phyloP scores from a whole-genome alignment of 2,113 vertebrate species.

The Oophaga pumilio region DNA sequence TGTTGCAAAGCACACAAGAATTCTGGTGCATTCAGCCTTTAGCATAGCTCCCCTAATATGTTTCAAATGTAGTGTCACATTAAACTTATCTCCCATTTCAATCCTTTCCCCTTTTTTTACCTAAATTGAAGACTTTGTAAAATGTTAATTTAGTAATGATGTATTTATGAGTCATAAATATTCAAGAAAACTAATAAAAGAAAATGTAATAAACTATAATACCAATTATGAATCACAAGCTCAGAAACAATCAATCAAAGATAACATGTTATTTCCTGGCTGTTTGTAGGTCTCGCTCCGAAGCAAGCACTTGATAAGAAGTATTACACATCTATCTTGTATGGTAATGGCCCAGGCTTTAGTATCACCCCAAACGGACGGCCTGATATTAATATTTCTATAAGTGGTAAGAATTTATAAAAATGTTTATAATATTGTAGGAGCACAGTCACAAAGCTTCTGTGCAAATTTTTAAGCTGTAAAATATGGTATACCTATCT shows the following conservation, averaged over 20 bases:
- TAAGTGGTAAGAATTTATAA: neutral
- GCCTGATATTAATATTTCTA: neutral
- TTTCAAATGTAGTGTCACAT: no score
- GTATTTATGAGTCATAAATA: neutral
- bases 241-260: neutral
- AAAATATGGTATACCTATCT: neutral
- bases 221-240: neutral
- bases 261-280: neutral
- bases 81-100: neutral
- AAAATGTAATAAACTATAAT: neutral
- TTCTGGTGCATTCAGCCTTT: no score
- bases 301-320: neutral
- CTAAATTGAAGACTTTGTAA: neutral
- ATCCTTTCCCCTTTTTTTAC: neutral
- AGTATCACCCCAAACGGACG: neutral
- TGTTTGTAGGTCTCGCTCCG: neutral
- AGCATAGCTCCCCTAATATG: no score
- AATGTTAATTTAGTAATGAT: neutral
- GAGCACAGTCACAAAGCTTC: neutral
- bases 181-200: neutral
- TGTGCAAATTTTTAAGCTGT: neutral
- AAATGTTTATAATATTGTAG: neutral
- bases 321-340: neutral
- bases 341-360: slow-evolving; percentile 3
- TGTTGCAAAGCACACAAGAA: no score